Conservation (phyloP, 1,140 invertebrate species). For the Aradophagus sp. region DNA sequence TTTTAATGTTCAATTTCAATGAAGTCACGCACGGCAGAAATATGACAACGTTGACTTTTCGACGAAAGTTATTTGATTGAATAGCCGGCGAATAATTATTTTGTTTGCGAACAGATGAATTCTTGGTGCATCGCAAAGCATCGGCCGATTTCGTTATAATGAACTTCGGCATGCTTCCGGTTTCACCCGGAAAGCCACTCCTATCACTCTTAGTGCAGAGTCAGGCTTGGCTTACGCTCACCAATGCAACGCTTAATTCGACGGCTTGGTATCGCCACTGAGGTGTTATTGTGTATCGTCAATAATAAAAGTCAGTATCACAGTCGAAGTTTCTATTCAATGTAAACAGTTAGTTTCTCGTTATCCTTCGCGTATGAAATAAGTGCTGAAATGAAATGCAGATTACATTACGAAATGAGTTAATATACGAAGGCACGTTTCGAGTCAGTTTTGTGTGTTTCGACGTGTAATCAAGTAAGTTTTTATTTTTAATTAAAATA, state of each 20-base stretch:
- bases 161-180: slow-evolving; percentile 56
- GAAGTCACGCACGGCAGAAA: background rate
- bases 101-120: slow-evolving; percentile 27
- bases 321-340: slow-evolving; percentile 31
- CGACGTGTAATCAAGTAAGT: no score
- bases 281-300: slow-evolving; percentile 55
- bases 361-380: slow-evolving; percentile 55
- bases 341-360: slow-evolving; percentile 59
- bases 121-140: slow-evolving; percentile 30
- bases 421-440: no score
- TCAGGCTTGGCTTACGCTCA: slow-evolving; percentile 61
- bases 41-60: no score
- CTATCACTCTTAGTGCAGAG: slow-evolving; percentile 62
- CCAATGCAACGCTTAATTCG: slow-evolving; percentile 59
- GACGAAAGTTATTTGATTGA: no score
- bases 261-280: slow-evolving; percentile 36
- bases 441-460: no score
- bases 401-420: no score
- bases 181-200: slow-evolving; percentile 72
- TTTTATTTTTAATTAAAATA: no score
- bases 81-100: slow-evolving; percentile 10
- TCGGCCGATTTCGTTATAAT: slow-evolving; percentile 47
- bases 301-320: slow-evolving; percentile 51
- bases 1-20: background rate
- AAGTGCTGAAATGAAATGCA: no score